phyloP scores from a whole-genome alignment of 2,113 vertebrate species.

The Aegithalos caudatus region DNA sequence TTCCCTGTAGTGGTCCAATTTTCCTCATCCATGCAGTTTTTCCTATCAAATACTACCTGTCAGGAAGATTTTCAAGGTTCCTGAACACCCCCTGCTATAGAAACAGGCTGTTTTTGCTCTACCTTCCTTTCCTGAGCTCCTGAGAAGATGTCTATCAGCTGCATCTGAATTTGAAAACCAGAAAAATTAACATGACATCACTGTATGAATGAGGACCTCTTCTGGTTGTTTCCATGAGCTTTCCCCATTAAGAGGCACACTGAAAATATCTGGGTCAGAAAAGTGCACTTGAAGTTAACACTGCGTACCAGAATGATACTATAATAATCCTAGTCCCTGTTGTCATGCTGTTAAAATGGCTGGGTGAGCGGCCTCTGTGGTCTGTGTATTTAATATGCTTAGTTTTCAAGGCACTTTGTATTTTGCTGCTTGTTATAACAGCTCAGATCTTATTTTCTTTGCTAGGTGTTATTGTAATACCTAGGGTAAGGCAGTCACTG shows the following conservation, averaged over 20 bases:
- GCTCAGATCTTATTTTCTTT: not conserved
- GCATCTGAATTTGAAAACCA: not conserved
- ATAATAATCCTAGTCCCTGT: not conserved
- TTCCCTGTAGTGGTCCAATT: not conserved
- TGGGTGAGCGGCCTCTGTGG: not conserved
- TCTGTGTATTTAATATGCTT: not conserved
- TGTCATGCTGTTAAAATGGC: not conserved
- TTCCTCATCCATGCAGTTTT: not conserved
- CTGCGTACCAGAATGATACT: not conserved
- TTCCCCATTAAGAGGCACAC: not conserved
- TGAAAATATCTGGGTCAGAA: slow-evolving; percentile 18
- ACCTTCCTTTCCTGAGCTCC: not conserved
- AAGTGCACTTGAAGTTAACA: not conserved
- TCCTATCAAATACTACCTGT: not conserved
- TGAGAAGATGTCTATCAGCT: not conserved
- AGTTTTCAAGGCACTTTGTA: not conserved
- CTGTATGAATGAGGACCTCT: slow-evolving; percentile 61
- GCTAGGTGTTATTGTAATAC: not conserved
- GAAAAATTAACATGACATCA: not conserved
- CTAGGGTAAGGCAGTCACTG: not conserved
- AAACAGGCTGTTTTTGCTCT: not conserved
- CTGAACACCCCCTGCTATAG: not conserved
- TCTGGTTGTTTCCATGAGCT: slow-evolving; percentile 52
- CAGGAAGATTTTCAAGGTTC: not conserved
- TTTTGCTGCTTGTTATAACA: not conserved